These are phyloP conservation scores for Parnassius smintheus DNA, from an alignment of 2,888 invertebrate genomes.

Conservation along the genomic window DNA sequence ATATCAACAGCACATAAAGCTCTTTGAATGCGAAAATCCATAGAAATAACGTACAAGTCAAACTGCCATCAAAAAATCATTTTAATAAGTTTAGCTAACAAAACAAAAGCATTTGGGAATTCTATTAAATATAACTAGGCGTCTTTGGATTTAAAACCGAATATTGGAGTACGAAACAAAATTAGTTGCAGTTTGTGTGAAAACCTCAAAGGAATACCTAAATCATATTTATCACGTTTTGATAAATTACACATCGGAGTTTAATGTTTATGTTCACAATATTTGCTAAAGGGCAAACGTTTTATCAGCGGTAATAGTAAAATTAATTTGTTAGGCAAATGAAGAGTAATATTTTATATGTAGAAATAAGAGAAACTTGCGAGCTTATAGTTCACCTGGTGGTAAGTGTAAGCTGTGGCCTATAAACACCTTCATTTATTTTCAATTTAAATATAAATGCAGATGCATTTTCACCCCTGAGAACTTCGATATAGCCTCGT, in stretches of 20 bases:
- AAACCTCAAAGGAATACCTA: conserved; percentile 29
- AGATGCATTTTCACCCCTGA: too few species aligned
- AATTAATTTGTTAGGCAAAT: too few species aligned
- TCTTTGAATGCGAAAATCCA: neutral
- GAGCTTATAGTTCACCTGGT: too few species aligned
- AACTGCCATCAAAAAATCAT: neutral
- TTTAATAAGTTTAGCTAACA: conserved; percentile 8
- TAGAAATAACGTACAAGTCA: too few species aligned
- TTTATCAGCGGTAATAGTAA: too few species aligned
- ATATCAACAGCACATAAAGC: too few species aligned
- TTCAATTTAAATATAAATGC: too few species aligned
- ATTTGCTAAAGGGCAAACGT: conserved; percentile 8
- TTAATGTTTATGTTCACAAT: conserved; percentile 13
- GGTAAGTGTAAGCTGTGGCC: too few species aligned
- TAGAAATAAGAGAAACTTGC: too few species aligned
- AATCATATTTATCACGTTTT: conserved; percentile 25
- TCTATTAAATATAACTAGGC: conserved; percentile 34
- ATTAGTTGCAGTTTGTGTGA: conserved; percentile 31
- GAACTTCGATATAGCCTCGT: too few species aligned
- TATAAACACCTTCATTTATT: too few species aligned
- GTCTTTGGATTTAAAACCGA: conserved; percentile 35
- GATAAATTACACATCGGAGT: conserved; percentile 25
- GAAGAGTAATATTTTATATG: too few species aligned
- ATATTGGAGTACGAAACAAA: conserved; percentile 31
- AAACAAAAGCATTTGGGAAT: conserved; percentile 33